phyloP scores from a whole-genome alignment of 2,797 vertebrate species.

The Silurus aristotelis region DNA sequence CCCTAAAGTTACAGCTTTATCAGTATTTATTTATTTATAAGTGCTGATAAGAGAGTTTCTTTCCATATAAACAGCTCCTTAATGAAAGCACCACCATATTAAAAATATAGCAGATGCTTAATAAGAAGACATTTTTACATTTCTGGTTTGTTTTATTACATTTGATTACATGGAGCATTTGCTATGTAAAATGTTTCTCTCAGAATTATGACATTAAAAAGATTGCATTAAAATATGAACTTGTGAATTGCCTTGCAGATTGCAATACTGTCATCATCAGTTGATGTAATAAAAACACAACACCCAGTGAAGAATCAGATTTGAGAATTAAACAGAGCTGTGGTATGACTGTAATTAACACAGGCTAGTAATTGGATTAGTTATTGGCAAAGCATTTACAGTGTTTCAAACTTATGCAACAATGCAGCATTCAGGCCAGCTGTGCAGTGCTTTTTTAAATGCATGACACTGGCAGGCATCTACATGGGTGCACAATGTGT shows the following conservation, averaged over 20 bases:
- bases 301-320: background rate
- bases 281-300: background rate
- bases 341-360: background rate
- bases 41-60: background rate
- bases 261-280: too few species aligned
- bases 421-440: slow-evolving; percentile 30
- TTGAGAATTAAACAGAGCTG: background rate
- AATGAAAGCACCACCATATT: background rate
- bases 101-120: background rate
- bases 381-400: background rate
- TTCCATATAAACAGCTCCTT: background rate
- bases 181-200: background rate
- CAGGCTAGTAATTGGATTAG: background rate
- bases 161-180: background rate
- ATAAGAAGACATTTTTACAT: background rate
- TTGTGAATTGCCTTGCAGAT: background rate
- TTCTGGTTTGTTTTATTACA: background rate
- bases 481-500: slow-evolving; percentile 62
- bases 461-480: slow-evolving; percentile 48
- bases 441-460: slow-evolving; percentile 25
- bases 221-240: background rate
- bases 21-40: background rate
- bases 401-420: background rate
- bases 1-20: background rate
- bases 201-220: background rate